Base-by-base conservation (phyloP, 1,140 invertebrate species). In the Idris sp. region DNA sequence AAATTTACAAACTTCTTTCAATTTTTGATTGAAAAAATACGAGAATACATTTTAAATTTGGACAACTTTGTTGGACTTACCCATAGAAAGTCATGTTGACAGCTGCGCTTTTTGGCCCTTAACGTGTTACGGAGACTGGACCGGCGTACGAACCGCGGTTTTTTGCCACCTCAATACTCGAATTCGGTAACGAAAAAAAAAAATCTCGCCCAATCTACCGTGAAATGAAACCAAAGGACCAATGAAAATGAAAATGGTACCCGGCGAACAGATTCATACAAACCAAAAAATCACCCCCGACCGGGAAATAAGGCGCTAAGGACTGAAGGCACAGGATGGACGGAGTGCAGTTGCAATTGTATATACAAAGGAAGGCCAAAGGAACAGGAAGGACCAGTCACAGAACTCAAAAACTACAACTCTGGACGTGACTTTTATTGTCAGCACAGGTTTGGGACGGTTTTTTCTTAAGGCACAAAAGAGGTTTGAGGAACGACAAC, bases 401-500 rank as follows among this genome's bases (percentile, higher is more conserved):
- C 41, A 43, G 6, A 10, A 26, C 25, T n/a, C 9, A 35, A 51
- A 30, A 48, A n/a, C 1, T 4, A 44, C 48, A 7, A n/a, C 15
- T 14, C 9, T 0, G 59, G 41, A 58, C 18, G 13, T 25, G 49
- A 48, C 58, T 71, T 62, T 76, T 76, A 76, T 76, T 76, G 74
- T 76, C 74, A 40, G 49, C 44, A 49, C 31, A 5, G 54, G 33
- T n/a, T n/a, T 46, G 78, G 81, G 81, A 83, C 81, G 81, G 81
- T 61, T 74, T 77, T 73, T 2, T 58, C 26, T 62, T 81, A 83
- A 83, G 81, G 81, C 81, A 83, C 81, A 58, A 28, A 36, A 38
- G 38, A 56, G 31, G 33, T 75, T 75, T 43, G 35, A 26, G 35
- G 40, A 71, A 71, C 79, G 80, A 83, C 81, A 83, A 74, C 80